Base-by-base conservation (phyloP, 1,140 invertebrate genomes). In the Heliothis virescens region DNA sequence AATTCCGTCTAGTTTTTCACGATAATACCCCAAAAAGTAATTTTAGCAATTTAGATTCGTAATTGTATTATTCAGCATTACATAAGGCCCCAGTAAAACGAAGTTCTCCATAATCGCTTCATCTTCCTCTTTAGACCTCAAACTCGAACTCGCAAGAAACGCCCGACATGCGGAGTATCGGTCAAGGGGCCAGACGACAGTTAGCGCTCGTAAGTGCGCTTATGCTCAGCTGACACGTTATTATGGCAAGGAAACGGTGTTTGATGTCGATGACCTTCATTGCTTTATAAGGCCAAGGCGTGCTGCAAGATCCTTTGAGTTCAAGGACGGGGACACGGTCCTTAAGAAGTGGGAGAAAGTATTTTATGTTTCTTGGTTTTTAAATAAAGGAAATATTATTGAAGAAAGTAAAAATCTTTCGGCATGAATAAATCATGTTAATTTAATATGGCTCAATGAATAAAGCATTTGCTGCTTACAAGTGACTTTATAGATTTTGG, bases 181-280 rank as follows among this genome's bases (percentile, higher is more conserved):
- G 85, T 87, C 85, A 87, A 83, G 83, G 53, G 85, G 79, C 72
- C 76, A 71, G 48, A 73, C 83, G 83, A 86, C 85, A 83, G 85
- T 86, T 86, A 86, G 16, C 71, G 50, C 59, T 53, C 69, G 74
- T 73, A 47, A 72, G 59, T 53, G 47, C 50, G 57, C 79, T 74
- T 55, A 55, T 62, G 55, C 60, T 48, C 74, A 76, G 60, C 78
- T 72, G 34, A 74, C 71, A 57, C 34, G 79, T 65, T 65, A 73
- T 73, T 73, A 76, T 65, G 60, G 60, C 15, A 3, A 53, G 53
- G 48, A 26, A 76, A 63, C 50, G 60, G 60, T 63, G 48, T 65
- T 65, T 63, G 47, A 62, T 52, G 57, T 21, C 15, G 15, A 15
- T 53, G 47, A 52, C 60, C 60, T 65, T 53, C 74, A 34, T 65